These are phyloP conservation scores for Semaprochilodus insignis DNA, from an alignment of 2,797 vertebrate species.

Conservation along the genomic window DNA sequence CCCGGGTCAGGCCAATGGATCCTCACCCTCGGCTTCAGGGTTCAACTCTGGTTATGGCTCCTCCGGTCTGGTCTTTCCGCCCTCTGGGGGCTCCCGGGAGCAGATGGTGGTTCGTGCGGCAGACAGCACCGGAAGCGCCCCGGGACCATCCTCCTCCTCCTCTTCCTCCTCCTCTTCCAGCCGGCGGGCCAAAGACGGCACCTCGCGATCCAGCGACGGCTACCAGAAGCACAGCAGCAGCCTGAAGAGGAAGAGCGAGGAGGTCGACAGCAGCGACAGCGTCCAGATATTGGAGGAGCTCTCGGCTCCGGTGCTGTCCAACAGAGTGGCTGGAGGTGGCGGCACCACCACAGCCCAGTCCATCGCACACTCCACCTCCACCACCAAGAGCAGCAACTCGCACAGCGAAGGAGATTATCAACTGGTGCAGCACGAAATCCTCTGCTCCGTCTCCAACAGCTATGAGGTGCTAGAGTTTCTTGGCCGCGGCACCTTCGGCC, in stretches of 20 bases:
- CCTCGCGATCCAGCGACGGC: constrained; percentile 82
- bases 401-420: constrained; percentile 98
- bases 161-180: constrained; percentile 75
- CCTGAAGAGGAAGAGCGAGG: constrained; percentile 95
- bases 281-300: constrained; percentile 99
- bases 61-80: constrained; percentile 75
- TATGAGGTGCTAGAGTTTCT: constrained; percentile 98
- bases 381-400: constrained; percentile 95
- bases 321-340: constrained; percentile 80
- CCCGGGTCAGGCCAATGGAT: constrained; percentile 81
- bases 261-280: constrained; percentile 97
- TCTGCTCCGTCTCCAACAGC: constrained; percentile 97
- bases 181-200: constrained; percentile 85
- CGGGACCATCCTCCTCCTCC: constrained; percentile 80
- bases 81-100: constrained; percentile 79
- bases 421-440: constrained; percentile 97
- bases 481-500: constrained; percentile 95
- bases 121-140: constrained; percentile 89
- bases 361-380: constrained; percentile 85
- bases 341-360: constrained; percentile 92
- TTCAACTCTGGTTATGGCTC: constrained; percentile 86
- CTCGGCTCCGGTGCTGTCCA: constrained; percentile 93
- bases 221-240: constrained; percentile 91
- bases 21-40: constrained; percentile 85
- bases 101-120: constrained; percentile 89